These are phyloP conservation scores for Carollia perspicillata DNA, from an alignment of 2,113 vertebrate genomes.

Conservation along the genomic window DNA sequence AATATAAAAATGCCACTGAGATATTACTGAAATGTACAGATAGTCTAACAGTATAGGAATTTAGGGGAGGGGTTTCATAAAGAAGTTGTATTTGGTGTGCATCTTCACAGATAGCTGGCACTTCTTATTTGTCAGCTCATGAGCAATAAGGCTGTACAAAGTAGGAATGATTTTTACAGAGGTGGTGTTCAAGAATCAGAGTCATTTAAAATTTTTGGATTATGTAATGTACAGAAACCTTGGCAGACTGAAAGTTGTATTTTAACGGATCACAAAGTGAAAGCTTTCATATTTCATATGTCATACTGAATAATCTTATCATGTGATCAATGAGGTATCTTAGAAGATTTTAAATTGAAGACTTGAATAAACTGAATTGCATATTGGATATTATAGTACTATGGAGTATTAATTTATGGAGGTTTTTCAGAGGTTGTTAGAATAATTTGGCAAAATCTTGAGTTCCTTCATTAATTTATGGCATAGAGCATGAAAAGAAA, in stretches of 20 bases:
- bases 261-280: background rate
- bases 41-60: background rate
- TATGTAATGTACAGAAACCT: background rate
- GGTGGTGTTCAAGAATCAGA: background rate
- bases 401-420: background rate
- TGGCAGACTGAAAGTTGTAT: background rate
- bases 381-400: background rate
- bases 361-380: background rate
- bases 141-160: background rate
- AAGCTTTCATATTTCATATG: background rate
- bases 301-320: background rate
- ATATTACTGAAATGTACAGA: background rate
- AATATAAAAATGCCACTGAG: background rate
- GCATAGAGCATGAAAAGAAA: background rate
- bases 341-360: slow-evolving; percentile 3
- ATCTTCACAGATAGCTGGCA: background rate
- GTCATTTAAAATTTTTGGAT: background rate
- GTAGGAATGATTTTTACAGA: background rate
- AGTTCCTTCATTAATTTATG: background rate
- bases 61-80: accelerated
- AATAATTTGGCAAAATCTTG: background rate
- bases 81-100: background rate
- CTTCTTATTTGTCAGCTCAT: background rate
- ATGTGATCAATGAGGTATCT: background rate
- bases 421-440: background rate